phyloP scores from a whole-genome alignment of 2,113 vertebrate species.

The Osmerus eperlanus region DNA sequence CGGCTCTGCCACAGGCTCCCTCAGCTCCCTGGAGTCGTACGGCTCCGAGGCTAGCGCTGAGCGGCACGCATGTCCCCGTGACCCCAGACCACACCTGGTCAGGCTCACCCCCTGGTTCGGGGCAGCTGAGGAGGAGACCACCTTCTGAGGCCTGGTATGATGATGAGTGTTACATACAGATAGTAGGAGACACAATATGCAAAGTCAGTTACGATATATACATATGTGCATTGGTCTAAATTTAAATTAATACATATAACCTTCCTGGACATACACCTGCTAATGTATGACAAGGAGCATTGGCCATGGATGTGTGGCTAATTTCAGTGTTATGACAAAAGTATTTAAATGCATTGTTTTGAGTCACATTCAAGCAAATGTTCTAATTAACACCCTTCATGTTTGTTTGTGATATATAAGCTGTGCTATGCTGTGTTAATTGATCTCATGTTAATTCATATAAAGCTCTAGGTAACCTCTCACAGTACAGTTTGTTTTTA shows the following conservation, averaged over 20 bases:
- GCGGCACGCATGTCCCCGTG: conserved; percentile 39
- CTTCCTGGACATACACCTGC: background rate
- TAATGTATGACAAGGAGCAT: background rate
- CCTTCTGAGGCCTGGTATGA: conserved; percentile 52
- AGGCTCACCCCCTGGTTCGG: conserved; percentile 71
- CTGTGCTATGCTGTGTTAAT: background rate
- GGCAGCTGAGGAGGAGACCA: conserved; percentile 55
- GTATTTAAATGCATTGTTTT: background rate
- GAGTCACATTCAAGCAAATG: background rate
- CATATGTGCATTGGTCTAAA: too few species aligned
- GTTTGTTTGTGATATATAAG: background rate
- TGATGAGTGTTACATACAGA: background rate
- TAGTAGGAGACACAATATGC: too few species aligned
- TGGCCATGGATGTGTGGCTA: background rate
- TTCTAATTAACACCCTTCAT: background rate
- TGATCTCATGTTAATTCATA: background rate
- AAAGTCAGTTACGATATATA: too few species aligned
- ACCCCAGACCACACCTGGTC: conserved; percentile 66
- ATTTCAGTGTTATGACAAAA: background rate
- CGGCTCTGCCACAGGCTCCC: conserved; percentile 81
- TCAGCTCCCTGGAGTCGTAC: conserved; percentile 83
- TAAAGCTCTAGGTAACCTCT: background rate
- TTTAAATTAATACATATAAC: too few species aligned
- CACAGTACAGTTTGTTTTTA: too few species aligned
- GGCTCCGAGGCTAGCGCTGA: conserved; percentile 57